phyloP scores from a whole-genome alignment of 2,113 vertebrate species.

The Neolamprologus cancellatus region DNA sequence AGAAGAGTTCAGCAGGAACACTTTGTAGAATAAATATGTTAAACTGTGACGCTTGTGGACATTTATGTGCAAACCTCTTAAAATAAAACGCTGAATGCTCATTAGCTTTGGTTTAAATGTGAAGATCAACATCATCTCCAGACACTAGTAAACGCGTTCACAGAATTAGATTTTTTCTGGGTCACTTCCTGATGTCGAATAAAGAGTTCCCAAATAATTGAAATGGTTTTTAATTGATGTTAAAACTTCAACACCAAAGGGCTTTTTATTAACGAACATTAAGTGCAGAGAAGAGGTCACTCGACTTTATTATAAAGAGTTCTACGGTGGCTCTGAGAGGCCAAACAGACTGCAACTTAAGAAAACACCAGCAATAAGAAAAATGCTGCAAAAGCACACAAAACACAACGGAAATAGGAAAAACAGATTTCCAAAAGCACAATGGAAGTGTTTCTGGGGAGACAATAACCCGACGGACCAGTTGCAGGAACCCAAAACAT shows the following conservation, averaged over 20 bases:
- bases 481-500: neutral
- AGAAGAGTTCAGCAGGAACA: neutral
- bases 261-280: neutral
- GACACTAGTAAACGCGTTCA: rapidly evolving
- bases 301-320: rapidly evolving
- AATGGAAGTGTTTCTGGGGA: neutral
- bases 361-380: neutral
- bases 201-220: neutral
- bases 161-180: neutral
- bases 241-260: neutral
- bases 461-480: neutral
- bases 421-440: neutral
- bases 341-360: neutral
- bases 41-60: rapidly evolving
- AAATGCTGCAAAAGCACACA: neutral
- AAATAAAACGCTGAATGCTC: neutral
- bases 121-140: neutral
- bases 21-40: neutral
- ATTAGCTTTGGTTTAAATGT: neutral
- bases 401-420: neutral
- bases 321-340: neutral
- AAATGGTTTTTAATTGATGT: neutral
- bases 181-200: neutral
- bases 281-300: neutral
- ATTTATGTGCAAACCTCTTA: neutral